Percentiles rank a stretch among this genome's conserved stretches.
These are phyloP conservation scores for Trachelus stipa DNA, from an alignment of 2,888 invertebrate species.

Conservation along the genomic window DNA sequence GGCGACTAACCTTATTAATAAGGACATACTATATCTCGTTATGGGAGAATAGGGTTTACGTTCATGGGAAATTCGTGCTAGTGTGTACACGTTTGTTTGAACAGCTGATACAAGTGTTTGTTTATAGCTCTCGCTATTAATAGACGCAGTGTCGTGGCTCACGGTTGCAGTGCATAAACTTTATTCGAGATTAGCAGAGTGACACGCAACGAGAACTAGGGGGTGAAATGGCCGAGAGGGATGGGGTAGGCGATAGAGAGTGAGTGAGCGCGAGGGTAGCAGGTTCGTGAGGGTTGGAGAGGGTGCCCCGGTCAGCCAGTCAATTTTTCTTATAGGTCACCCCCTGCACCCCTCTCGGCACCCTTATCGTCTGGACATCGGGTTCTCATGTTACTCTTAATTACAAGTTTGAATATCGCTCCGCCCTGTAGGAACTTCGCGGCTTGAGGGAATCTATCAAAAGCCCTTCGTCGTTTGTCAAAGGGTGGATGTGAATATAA, in stretches of 20 bases:
- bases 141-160: slow-evolving; percentile 43
- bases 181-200: slow-evolving; percentile 55
- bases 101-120: slow-evolving; percentile 43
- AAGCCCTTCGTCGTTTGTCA: neutral
- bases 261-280: slow-evolving; percentile 18
- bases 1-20: neutral
- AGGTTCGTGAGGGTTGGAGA: slow-evolving; percentile 16
- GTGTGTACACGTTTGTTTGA: slow-evolving; percentile 40
- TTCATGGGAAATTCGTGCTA: slow-evolving; percentile 17
- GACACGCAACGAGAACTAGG: slow-evolving; percentile 46
- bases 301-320: slow-evolving; percentile 42
- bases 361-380: slow-evolving; percentile 51
- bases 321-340: slow-evolving; percentile 62
- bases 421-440: slow-evolving; percentile 37
- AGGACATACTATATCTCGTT: neutral
- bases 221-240: slow-evolving; percentile 7
- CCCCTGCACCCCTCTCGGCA: neutral
- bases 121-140: slow-evolving; percentile 50
- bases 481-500: neutral
- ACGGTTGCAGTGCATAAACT: slow-evolving; percentile 57
- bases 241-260: slow-evolving; percentile 27
- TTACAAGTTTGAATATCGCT: slow-evolving; percentile 55
- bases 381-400: slow-evolving; percentile 59
- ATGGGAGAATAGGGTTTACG: slow-evolving; percentile 31
- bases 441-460: neutral